phyloP scores from a whole-genome alignment of 2,888 invertebrate species.

The Enoplolaimus lenunculus region DNA sequence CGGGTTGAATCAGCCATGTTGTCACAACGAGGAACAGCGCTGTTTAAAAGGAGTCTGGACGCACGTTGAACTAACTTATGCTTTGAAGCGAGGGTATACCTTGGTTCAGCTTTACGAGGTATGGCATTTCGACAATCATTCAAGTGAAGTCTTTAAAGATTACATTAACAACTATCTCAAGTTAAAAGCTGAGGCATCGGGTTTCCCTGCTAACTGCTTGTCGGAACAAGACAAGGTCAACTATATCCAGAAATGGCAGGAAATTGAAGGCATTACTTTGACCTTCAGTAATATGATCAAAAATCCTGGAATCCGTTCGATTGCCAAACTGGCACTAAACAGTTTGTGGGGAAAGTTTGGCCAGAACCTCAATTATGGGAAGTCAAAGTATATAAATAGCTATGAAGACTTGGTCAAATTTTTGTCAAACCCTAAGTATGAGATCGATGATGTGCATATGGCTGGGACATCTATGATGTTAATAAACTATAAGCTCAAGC shows the following conservation, averaged over 20 bases:
- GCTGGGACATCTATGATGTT: not conserved
- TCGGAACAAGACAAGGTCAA: not conserved
- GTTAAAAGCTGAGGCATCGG: not conserved
- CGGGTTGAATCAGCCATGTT: not conserved
- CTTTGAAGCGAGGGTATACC: not conserved
- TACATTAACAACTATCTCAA: not conserved
- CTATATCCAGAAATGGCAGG: not conserved
- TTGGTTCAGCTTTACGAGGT: not conserved
- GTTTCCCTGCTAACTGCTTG: not conserved
- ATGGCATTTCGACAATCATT: not conserved
- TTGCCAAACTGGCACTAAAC: slow-evolving; percentile 2
- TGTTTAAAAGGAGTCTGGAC: not conserved
- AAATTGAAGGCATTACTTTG: not conserved
- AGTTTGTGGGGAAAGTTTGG: not conserved
- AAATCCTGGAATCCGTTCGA: slow-evolving; percentile 3
- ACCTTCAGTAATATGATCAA: not conserved
- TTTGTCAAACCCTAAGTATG: not conserved
- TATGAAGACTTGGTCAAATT: not conserved
- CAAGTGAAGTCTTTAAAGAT: not conserved
- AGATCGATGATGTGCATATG: not conserved
- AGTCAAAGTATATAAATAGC: not conserved
- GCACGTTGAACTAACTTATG: not conserved
- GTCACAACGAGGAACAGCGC: not conserved
- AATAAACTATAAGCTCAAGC: not conserved
- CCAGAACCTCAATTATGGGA: not conserved